Base-by-base conservation (phyloP, 2,888 invertebrate genomes). In the Stenodema calcarata region DNA sequence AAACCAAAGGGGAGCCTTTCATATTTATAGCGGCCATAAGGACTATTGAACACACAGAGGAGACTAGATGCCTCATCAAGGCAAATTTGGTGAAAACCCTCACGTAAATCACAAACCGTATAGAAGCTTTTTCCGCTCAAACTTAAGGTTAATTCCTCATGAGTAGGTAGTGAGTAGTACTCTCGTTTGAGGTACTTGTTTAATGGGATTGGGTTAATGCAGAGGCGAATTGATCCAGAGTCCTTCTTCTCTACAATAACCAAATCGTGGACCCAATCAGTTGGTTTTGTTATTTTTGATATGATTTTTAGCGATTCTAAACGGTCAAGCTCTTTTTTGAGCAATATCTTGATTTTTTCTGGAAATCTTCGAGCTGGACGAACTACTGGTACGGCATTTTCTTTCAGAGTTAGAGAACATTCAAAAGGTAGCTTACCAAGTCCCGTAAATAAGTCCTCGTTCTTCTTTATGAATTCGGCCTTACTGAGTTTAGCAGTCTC, bases 1-100 rank as follows among this genome's bases (percentile, higher is more conserved):
- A 87, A 69, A 0, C 88, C 88, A 76, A 70, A 88, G 2, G 88
- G 86, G 54, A 88, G 41, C 14, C 88, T 42, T n/a, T 50, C 27
- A 42, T 62, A 88, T 7, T 14, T 14, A 83, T 79, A 88, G 28
- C 88, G n/a, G 14, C 88, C 87, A 23, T 69, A 84, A 23, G 88
- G 87, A 11, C 82, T 86, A 69, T 82, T 78, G 30, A 88, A 69
- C 14, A 47, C 62, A 78, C 87, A 87, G 9, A 87, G 41, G 12
- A 76, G 75, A 14, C 70, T 62, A 16, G 82, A 82, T 9, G 12
- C 42, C 9, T 87, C 84, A 54, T 88, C 87, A 7, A 88, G 81
- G 14, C 14, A 18, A 30, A 86, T 23, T 69, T 81, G 81, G 30
- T 81, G 81, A 44, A 79, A 79, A 44, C 79, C 79, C 35, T 79